phyloP scores from a whole-genome alignment of 2,113 vertebrate species.

The Cyphomyrus plagiostoma region DNA sequence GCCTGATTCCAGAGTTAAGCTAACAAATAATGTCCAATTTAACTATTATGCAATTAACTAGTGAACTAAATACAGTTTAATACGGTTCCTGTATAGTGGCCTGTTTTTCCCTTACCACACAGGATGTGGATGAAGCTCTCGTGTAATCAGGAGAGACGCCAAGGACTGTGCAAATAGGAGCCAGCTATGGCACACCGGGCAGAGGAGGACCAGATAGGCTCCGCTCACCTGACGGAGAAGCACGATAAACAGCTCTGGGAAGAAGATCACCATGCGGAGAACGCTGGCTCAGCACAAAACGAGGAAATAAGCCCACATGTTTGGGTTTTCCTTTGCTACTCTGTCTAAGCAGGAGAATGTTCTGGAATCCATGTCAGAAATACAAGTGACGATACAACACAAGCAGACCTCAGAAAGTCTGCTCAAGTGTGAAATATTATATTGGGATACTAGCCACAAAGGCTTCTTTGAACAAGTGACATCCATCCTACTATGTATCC shows the following conservation, averaged over 20 bases:
- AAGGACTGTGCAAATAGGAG: background rate
- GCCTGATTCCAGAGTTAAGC: background rate
- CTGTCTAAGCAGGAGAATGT: background rate
- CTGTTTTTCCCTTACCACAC: background rate
- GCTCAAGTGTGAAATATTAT: background rate
- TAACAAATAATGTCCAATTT: background rate
- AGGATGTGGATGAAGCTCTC: background rate
- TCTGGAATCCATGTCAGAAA: background rate
- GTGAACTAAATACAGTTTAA: background rate
- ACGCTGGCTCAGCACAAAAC: background rate
- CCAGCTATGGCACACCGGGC: background rate
- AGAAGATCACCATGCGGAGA: background rate
- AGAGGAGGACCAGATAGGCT: background rate
- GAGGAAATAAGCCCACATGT: background rate
- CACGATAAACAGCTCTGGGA: background rate
- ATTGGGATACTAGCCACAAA: background rate
- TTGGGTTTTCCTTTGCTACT: background rate
- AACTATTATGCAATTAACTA: background rate
- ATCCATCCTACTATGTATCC: background rate
- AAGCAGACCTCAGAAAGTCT: background rate
- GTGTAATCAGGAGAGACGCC: background rate
- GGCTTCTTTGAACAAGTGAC: background rate
- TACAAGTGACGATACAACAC: background rate
- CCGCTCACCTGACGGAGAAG: background rate
- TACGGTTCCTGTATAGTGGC: background rate